phyloP scores from a whole-genome alignment of 2,797 vertebrate genomes.

The Acipenser ruthenus region DNA sequence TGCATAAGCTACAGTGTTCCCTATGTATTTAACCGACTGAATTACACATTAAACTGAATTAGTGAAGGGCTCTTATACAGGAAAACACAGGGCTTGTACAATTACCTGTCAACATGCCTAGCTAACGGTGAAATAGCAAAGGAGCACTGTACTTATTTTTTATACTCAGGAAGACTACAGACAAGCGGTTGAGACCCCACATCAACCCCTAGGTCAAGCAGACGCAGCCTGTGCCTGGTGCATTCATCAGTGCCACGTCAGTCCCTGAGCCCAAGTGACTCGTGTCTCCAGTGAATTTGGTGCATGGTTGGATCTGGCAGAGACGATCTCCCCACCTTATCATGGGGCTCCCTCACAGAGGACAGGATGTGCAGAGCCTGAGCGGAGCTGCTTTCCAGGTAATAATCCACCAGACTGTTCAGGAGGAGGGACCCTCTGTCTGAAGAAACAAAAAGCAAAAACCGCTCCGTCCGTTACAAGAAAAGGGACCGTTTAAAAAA shows the following conservation, averaged over 20 bases:
- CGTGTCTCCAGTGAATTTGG: not conserved
- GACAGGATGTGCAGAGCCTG: constrained; percentile 87
- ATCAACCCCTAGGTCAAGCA: not conserved
- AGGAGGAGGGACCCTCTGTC: constrained; percentile 90
- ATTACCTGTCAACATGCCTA: too few relatives aligned
- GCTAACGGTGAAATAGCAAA: too few relatives aligned
- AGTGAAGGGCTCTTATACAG: too few relatives aligned
- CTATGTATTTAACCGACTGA: too few relatives aligned
- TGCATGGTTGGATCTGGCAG: not conserved
- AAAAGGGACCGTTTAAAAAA: not conserved
- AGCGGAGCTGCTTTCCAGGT: constrained; percentile 84
- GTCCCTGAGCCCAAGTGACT: not conserved
- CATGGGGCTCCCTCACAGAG: constrained; percentile 93
- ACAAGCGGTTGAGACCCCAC: too few relatives aligned
- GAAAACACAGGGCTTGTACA: too few relatives aligned
- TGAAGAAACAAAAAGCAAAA: constrained; percentile 30
- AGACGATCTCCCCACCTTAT: constrained; percentile 73
- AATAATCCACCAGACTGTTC: constrained; percentile 90
- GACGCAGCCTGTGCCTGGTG: not conserved
- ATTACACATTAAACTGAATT: too few relatives aligned
- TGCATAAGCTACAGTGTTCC: too few relatives aligned
- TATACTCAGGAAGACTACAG: too few relatives aligned
- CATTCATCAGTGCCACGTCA: not conserved
- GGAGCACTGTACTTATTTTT: too few relatives aligned
- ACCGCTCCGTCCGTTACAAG: not conserved